A percentile compares a stretch with the other conserved stretches of the same genome.
Evolutionary conservation across 2,113 vertebrate species (phyloP).

Genomic region (Menura novaehollandiae): DNA sequence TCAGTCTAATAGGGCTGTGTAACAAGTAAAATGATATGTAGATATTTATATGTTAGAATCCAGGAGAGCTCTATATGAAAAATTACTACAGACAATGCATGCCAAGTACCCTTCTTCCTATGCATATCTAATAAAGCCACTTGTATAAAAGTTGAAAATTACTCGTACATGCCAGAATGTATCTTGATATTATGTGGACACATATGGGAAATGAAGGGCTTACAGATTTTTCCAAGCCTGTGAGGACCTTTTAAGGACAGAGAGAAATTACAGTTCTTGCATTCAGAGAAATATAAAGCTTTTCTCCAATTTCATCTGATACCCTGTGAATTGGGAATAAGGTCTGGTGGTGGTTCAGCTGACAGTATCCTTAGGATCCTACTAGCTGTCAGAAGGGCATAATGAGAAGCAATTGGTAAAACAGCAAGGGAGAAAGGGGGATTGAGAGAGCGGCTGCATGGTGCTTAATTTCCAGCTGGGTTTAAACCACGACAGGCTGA

Average conservation of each 20-base stretch:
- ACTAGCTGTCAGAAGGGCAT: neutral
- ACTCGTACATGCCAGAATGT: neutral
- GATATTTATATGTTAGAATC: neutral
- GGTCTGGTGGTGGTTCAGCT: neutral
- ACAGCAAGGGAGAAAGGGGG: neutral
- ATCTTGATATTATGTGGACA: neutral
- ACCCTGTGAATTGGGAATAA: neutral
- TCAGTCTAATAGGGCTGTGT: neutral
- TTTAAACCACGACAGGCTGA: neutral
- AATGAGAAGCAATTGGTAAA: neutral
- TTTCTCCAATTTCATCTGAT: neutral
- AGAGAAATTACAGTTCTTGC: neutral
- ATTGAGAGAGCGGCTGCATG: rapidly evolving
- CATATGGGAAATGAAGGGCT: neutral
- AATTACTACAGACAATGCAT: neutral
- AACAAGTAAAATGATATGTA: neutral
- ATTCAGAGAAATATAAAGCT: neutral
- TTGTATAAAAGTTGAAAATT: neutral
- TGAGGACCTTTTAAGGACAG: neutral
- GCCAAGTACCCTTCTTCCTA: neutral
- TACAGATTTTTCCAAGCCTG: neutral
- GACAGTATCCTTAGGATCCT: neutral
- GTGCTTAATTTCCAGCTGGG: neutral
- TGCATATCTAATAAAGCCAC: neutral
- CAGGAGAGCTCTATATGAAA: neutral